Evolutionary conservation across 2,113 vertebrate genomes (phyloP).

Genomic region (Austrofundulus limnaeus): DNA sequence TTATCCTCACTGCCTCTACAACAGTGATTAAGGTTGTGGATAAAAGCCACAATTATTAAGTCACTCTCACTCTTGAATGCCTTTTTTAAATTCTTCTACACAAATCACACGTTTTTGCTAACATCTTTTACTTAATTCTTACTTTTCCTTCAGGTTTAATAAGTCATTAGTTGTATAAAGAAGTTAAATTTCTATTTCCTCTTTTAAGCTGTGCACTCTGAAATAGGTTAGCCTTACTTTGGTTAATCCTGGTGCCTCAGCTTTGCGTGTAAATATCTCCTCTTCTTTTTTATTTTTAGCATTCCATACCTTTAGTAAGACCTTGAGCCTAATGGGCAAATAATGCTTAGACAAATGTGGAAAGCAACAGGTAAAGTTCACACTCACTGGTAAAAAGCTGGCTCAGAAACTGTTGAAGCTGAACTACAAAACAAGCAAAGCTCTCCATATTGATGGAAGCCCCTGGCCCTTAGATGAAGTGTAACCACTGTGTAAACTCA

Average conservation of each 20-base stretch:
- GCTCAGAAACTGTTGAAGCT: conserved; percentile 12
- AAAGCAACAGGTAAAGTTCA: conserved; percentile 34
- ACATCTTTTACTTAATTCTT: conserved; percentile 20
- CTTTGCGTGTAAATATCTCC: conserved; percentile 9
- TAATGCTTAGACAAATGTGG: conserved; percentile 10
- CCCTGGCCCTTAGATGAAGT: conserved; percentile 32
- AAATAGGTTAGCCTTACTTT: conserved; percentile 12
- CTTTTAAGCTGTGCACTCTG: background rate
- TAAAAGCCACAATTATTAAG: conserved; percentile 60
- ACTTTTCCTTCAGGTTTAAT: conserved; percentile 9
- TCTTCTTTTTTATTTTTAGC: conserved; percentile 7
- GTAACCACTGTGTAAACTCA: conserved; percentile 30
- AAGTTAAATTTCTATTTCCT: conserved; percentile 16
- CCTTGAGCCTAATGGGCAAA: conserved; percentile 6
- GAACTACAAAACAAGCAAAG: conserved; percentile 13
- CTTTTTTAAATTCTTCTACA: conserved; percentile 7
- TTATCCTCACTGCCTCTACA: conserved; percentile 51
- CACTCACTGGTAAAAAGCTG: conserved; percentile 19
- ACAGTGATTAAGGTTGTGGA: conserved; percentile 54
- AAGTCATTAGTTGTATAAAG: conserved; percentile 10
- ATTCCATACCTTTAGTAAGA: conserved; percentile 13
- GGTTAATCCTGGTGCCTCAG: conserved; percentile 2
- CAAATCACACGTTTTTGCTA: conserved; percentile 30
- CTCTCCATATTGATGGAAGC: conserved; percentile 24
- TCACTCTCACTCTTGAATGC: conserved; percentile 20